A percentile compares a stretch with the other conserved stretches of the same genome.
phyloP scores from a whole-genome alignment of 1,140 invertebrate species.

The Epicauta chinensis region DNA sequence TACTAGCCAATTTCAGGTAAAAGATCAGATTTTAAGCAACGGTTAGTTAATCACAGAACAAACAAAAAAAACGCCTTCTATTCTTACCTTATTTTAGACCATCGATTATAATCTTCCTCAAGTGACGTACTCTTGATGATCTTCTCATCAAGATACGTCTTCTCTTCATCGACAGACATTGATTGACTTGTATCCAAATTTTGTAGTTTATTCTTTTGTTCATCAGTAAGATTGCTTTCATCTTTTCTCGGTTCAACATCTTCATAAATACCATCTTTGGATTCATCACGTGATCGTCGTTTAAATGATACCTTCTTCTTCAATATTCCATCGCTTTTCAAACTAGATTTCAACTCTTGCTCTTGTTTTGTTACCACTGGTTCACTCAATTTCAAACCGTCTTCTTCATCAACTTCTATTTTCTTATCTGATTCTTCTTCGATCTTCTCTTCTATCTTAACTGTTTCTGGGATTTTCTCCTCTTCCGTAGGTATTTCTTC shows the following conservation, averaged over 20 bases:
- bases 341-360: conserved; percentile 18
- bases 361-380: not conserved
- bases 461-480: not conserved
- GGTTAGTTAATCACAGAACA: too few species aligned
- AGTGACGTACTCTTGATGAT: conserved; percentile 32
- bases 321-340: conserved; percentile 27
- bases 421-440: conserved; percentile 5
- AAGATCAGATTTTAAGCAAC: too few species aligned
- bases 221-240: conserved; percentile 7
- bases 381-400: conserved; percentile 30
- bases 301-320: conserved; percentile 45
- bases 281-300: conserved; percentile 24
- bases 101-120: conserved; percentile 37
- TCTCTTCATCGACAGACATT: conserved; percentile 33
- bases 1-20: too few species aligned
- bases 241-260: conserved; percentile 42
- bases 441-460: not conserved
- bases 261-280: conserved; percentile 34
- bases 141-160: conserved; percentile 30
- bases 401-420: conserved; percentile 35
- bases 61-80: too few species aligned
- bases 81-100: conserved; percentile 39
- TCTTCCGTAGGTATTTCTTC: conserved; percentile 3
- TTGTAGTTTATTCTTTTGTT: conserved; percentile 7
- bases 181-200: conserved; percentile 17